Conservation (phyloP, 1,140 invertebrate genomes). For the Papilio polyxenes region DNA sequence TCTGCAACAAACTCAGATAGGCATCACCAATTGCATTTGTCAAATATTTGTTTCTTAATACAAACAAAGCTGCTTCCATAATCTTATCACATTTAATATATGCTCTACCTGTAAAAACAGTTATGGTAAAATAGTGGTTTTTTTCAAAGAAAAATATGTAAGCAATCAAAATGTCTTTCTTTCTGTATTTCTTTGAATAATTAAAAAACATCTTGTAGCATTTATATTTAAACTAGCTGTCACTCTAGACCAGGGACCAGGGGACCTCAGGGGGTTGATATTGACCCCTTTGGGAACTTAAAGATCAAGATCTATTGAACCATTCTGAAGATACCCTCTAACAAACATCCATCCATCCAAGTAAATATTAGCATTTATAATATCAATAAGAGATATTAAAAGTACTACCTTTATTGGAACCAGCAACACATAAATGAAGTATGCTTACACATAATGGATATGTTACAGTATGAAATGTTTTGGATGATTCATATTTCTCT, state of each 20-base stretch:
- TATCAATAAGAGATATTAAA: neutral
- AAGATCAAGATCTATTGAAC: no score
- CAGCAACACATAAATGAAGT: constrained; percentile 66
- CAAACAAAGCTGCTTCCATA: constrained; percentile 60
- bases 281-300: no score
- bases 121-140: neutral
- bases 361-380: no score
- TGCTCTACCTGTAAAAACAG: constrained; percentile 56
- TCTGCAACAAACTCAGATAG: constrained; percentile 67
- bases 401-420: constrained; percentile 68
- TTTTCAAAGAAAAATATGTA: neutral
- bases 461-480: constrained; percentile 62
- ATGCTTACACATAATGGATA: constrained; percentile 63
- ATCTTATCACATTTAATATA: constrained; percentile 71
- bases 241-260: no score
- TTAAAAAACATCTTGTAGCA: neutral
- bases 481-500: constrained; percentile 71
- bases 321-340: no score
- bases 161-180: no score
- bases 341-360: no score
- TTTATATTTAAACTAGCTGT: neutral
- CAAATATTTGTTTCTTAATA: constrained; percentile 62
- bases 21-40: constrained; percentile 66
- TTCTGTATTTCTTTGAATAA: no score
- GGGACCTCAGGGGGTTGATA: no score